A percentile compares a stretch with the other conserved stretches of the same genome.
Evolutionary conservation across 2,888 invertebrate genomes (phyloP).

Genomic region (Drosophila siamana): DNA sequence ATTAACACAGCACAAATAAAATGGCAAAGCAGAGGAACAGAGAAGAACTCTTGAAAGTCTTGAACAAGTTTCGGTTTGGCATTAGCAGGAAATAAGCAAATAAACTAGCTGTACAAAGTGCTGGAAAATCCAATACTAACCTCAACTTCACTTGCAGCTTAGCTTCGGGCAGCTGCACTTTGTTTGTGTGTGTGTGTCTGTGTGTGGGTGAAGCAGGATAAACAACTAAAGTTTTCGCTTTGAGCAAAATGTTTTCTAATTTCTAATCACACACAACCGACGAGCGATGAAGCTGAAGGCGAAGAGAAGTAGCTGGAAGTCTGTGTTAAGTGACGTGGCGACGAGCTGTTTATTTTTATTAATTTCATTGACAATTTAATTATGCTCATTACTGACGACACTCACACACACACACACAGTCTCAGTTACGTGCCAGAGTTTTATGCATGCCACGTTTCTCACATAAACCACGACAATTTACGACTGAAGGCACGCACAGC

Average conservation of each 20-base stretch:
- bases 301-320: not conserved
- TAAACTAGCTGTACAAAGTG: conserved; percentile 37
- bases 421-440: conserved; percentile 54
- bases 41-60: conserved; percentile 31
- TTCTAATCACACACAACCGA: conserved; percentile 28
- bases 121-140: conserved; percentile 18
- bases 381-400: conserved; percentile 52
- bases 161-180: conserved; percentile 44
- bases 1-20: conserved; percentile 56
- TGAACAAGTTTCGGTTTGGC: conserved; percentile 54
- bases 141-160: conserved; percentile 23
- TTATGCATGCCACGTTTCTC: conserved; percentile 72
- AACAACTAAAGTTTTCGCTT: conserved; percentile 46
- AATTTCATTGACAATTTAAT: conserved; percentile 61
- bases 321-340: conserved; percentile 28
- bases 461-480: conserved; percentile 67
- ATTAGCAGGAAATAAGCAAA: conserved; percentile 69
- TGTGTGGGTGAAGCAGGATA: conserved; percentile 6
- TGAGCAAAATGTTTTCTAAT: conserved; percentile 47
- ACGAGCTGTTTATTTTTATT: conserved; percentile 39
- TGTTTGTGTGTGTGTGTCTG: conserved; percentile 27
- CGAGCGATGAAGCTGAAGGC: not conserved
- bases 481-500: conserved; percentile 68
- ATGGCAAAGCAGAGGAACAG: not conserved
- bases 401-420: not conserved